These are phyloP conservation scores for chimpanzee (Pan troglodytes) DNA, from an alignment of 2,113 vertebrate species.

Conservation along the genomic window NHGRI_mPanTro3-v2.1_pri NC_072401.2:25370001-25370500, in stretches of 20 bases:
- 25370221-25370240: background rate
- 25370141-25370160: background rate
- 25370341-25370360: background rate
- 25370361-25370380: background rate
- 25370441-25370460: background rate
- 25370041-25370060: background rate
- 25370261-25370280: background rate
- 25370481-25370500: background rate
- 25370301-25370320: background rate
- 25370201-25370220: background rate
- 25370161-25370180: background rate
- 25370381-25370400: background rate
- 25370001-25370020: background rate
- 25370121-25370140: background rate
- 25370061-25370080: background rate
- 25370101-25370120: background rate
- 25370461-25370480: background rate
- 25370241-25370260: background rate
- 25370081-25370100: background rate
- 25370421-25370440: background rate
- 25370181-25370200: background rate
- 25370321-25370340: background rate
- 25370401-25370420: background rate
- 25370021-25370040: background rate
- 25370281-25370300: background rate